Conservation (phyloP, 2,797 vertebrate genomes). For the Harpagifer antarcticus region DNA sequence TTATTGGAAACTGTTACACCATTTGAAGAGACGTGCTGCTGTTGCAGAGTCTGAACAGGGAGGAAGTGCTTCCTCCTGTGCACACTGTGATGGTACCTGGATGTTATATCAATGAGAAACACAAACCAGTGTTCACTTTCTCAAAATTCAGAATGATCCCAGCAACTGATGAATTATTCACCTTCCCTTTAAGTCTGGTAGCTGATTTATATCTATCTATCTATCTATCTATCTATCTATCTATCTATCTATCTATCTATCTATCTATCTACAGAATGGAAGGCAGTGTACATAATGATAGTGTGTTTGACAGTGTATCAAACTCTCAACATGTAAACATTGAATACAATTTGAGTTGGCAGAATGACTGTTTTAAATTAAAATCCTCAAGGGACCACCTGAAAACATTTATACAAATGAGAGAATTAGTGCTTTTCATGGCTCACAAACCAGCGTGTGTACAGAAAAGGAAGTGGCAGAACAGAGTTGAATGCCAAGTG, state of each 20-base stretch:
- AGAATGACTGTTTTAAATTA: too few species aligned
- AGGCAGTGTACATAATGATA: too few species aligned
- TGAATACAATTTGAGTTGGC: too few species aligned
- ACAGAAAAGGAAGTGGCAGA: background rate
- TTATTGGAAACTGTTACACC: conserved; percentile 10
- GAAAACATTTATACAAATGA: too few species aligned
- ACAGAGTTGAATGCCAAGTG: background rate
- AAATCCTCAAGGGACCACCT: too few species aligned
- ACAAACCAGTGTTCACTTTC: background rate
- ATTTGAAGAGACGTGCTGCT: conserved; percentile 11
- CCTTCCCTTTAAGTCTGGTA: background rate
- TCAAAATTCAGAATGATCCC: background rate
- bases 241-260: too few species aligned
- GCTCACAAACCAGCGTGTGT: background rate
- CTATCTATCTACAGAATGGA: too few species aligned
- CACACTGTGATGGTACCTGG: background rate
- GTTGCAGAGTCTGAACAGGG: background rate
- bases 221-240: too few species aligned
- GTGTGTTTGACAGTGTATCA: too few species aligned
- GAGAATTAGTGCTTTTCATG: background rate
- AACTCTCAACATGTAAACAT: too few species aligned
- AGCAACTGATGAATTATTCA: background rate
- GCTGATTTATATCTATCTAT: too few species aligned
- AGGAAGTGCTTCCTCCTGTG: conserved; percentile 3
- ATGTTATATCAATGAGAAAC: background rate